Evolutionary conservation across 2,888 invertebrate species (phyloP).

Genomic region (Brenthis daphne): DNA sequence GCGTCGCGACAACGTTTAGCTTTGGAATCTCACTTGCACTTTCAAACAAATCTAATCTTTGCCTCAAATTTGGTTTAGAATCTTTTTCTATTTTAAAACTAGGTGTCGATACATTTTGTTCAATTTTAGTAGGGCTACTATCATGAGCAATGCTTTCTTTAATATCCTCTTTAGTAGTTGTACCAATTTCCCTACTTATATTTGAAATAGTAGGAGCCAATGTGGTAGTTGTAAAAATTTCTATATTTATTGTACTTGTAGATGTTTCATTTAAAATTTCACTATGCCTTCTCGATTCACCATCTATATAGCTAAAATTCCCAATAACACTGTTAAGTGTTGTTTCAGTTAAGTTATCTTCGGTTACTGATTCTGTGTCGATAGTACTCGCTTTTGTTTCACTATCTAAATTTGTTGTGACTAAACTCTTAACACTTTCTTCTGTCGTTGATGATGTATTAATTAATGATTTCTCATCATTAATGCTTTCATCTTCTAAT

Average conservation of each 20-base stretch:
- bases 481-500: conserved; percentile 4
- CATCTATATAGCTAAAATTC: neutral
- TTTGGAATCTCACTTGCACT: neutral
- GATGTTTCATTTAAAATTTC: neutral
- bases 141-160: neutral
- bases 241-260: neutral
- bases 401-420: neutral
- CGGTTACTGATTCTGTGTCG: neutral
- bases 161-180: neutral
- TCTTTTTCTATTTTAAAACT: neutral
- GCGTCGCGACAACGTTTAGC: neutral
- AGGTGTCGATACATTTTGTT: neutral
- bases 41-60: neutral
- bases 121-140: neutral
- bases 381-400: neutral
- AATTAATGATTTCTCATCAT: conserved; percentile 1
- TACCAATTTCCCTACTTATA: neutral
- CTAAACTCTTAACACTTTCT: neutral
- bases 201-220: neutral
- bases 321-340: neutral
- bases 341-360: neutral
- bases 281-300: neutral
- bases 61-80: conserved; percentile 2
- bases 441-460: neutral
- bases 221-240: conserved; percentile 12